Evolutionary conservation across 2,797 vertebrate species (phyloP).

Genomic region (Ataeniobius toweri): DNA sequence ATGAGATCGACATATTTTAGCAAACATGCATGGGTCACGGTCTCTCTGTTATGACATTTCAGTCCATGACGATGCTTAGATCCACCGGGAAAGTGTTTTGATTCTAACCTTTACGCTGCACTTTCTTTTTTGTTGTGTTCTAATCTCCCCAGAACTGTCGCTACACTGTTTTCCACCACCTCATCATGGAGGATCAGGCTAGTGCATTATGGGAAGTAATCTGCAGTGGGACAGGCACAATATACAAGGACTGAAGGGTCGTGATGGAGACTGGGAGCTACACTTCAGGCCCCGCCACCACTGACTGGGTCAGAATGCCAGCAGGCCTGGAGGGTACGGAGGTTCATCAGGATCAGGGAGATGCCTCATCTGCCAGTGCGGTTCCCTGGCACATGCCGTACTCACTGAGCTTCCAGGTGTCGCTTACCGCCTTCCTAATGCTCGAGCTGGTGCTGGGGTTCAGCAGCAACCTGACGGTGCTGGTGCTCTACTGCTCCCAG

Average conservation of each 20-base stretch:
- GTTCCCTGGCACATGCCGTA: slow-evolving; percentile 60
- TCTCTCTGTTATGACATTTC: slow-evolving; percentile 23
- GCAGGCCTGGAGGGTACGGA: slow-evolving; percentile 38
- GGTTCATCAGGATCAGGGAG: slow-evolving; percentile 45
- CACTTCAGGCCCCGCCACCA: slow-evolving; percentile 52
- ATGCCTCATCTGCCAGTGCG: slow-evolving; percentile 9
- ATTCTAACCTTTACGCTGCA: slow-evolving; percentile 27
- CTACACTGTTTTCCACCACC: slow-evolving; percentile 54
- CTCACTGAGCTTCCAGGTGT: slow-evolving; percentile 84
- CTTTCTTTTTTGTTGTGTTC: slow-evolving; percentile 61
- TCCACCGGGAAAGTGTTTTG: slow-evolving; percentile 46
- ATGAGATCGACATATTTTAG: slow-evolving; percentile 7
- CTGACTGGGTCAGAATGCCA: slow-evolving; percentile 60
- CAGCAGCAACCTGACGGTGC: slow-evolving; percentile 83
- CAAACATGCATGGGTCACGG: slow-evolving; percentile 5
- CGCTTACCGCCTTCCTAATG: slow-evolving; percentile 80
- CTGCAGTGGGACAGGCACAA: slow-evolving; percentile 43
- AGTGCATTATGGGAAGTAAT: slow-evolving; percentile 68
- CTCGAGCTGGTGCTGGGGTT: slow-evolving; percentile 82
- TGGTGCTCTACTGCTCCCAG: slow-evolving; percentile 84
- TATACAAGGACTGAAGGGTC: slow-evolving; percentile 63
- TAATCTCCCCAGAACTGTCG: slow-evolving; percentile 61
- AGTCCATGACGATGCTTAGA: slow-evolving; percentile 17
- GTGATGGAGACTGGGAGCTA: slow-evolving; percentile 76
- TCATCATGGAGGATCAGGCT: slow-evolving; percentile 60